Evolutionary conservation across 2,113 vertebrate genomes (phyloP).

Genomic region (Sarotherodon lohbergeri): DNA sequence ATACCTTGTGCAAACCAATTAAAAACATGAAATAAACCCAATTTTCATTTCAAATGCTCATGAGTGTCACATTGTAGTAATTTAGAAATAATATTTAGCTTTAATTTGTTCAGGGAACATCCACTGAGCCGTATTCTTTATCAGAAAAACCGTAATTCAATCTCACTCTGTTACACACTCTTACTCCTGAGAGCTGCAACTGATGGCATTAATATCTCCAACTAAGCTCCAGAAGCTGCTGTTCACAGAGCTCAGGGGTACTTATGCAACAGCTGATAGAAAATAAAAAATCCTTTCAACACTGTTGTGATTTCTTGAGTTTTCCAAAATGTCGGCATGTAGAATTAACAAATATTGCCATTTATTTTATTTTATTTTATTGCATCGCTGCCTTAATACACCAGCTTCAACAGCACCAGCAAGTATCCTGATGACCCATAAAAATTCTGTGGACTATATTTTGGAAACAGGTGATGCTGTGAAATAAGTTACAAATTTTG

Average conservation of each 20-base stretch:
- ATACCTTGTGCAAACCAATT: slow-evolving; percentile 2
- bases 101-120: slow-evolving; percentile 13
- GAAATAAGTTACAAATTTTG: background rate
- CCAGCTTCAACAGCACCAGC: background rate
- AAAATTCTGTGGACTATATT: background rate
- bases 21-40: background rate
- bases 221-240: background rate
- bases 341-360: background rate
- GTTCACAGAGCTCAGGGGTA: background rate
- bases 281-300: background rate
- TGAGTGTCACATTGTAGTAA: background rate
- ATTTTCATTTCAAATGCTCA: background rate
- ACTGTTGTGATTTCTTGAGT: background rate
- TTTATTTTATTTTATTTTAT: background rate
- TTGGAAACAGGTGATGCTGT: background rate
- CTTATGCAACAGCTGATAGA: background rate
- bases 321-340: background rate
- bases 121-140: background rate
- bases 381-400: background rate
- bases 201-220: background rate
- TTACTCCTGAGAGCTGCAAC: background rate
- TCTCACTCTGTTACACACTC: background rate
- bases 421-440: background rate
- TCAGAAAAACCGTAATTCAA: background rate
- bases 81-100: slow-evolving; percentile 20